A percentile compares a stretch with the other conserved stretches of the same genome.
Conservation (phyloP, 37 sponge, comb jelly and placozoan genomes). For the Cliona cf. orientalis region DNA sequence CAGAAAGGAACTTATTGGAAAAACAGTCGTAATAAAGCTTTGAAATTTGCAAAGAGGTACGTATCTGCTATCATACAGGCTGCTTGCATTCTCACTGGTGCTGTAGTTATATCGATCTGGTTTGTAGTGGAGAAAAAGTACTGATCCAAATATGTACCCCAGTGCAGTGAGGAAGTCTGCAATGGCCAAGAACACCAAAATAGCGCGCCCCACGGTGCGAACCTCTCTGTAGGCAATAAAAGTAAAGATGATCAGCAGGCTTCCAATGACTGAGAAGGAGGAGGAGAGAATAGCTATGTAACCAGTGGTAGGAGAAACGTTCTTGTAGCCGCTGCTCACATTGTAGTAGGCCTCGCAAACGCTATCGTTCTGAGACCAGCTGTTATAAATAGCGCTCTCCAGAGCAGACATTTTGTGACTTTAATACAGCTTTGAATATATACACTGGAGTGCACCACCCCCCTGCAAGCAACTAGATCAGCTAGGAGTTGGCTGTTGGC, state of each 20-base stretch:
- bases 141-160: constrained; percentile 56
- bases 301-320: neutral
- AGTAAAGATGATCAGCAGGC: constrained; percentile 52
- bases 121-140: neutral
- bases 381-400: too few relatives aligned
- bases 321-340: too few relatives aligned
- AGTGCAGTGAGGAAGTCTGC: constrained; percentile 63
- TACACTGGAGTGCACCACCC: too few relatives aligned
- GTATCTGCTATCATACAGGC: neutral
- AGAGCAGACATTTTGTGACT: too few relatives aligned
- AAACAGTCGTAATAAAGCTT: constrained; percentile 58
- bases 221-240: constrained; percentile 37
- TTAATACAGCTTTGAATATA: too few relatives aligned
- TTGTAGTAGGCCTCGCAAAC: too few relatives aligned
- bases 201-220: constrained; percentile 39
- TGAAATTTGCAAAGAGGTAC: constrained; percentile 24
- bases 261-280: constrained; percentile 40
- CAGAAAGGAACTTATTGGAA: constrained; percentile 60
- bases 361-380: too few relatives aligned
- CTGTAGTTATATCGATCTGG: neutral
- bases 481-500: too few relatives aligned
- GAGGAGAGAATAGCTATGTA: constrained; percentile 47
- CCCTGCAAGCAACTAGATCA: too few relatives aligned
- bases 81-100: neutral
- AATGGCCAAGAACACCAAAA: constrained; percentile 71